Percentiles rank a stretch among this genome's conserved stretches.
These are phyloP conservation scores for Etheostoma perlongum DNA, from an alignment of 2,797 vertebrate species.

Conservation along the genomic window DNA sequence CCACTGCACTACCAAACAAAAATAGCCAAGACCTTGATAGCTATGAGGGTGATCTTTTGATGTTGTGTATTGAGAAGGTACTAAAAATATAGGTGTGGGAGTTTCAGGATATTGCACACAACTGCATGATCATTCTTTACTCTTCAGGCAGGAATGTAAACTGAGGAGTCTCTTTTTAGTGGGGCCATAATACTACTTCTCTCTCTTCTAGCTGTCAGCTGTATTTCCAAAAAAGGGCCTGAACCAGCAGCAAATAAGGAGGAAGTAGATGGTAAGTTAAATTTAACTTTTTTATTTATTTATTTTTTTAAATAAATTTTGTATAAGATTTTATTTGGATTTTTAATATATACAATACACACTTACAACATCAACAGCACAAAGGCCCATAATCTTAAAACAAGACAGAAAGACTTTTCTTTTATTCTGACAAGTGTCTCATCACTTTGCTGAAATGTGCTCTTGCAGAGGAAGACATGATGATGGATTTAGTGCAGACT, in stretches of 20 bases:
- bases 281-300: neutral
- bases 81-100: conserved; percentile 11
- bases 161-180: conserved; percentile 19
- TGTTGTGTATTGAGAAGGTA: neutral
- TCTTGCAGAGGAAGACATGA: conserved; percentile 89
- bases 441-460: conserved; percentile 27
- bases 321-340: neutral
- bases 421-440: neutral
- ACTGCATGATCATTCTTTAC: conserved; percentile 32
- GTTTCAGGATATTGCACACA: conserved; percentile 8
- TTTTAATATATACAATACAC: neutral
- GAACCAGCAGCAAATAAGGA: conserved; percentile 85
- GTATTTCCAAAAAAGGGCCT: conserved; percentile 89
- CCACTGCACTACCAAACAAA: neutral
- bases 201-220: conserved; percentile 87
- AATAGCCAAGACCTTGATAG: neutral
- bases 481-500: conserved; percentile 87
- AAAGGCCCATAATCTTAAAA: neutral
- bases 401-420: neutral
- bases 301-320: neutral
- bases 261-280: conserved; percentile 78
- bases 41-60: neutral
- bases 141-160: neutral
- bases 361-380: neutral
- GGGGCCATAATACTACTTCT: conserved; percentile 15